These are phyloP conservation scores for Magallana nippona DNA, from an alignment of 2,888 invertebrate species.

Conservation along the genomic window DNA sequence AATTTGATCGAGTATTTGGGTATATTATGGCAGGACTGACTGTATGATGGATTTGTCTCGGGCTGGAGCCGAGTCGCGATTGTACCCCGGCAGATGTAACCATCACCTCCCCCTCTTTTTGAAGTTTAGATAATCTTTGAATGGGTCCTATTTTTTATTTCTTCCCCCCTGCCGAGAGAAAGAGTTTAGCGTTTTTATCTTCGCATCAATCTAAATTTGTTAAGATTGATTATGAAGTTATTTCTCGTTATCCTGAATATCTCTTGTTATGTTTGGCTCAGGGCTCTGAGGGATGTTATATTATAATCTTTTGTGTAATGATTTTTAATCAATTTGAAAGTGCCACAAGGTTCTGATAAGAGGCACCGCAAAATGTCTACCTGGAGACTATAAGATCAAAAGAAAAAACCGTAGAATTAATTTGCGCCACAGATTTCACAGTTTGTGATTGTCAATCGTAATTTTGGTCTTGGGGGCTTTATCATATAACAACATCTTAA, in stretches of 20 bases:
- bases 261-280: conserved; percentile 17
- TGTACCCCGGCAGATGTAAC: conserved; percentile 29
- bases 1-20: conserved; percentile 33
- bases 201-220: conserved; percentile 43
- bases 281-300: conserved; percentile 12
- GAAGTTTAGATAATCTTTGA: conserved; percentile 31
- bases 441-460: conserved; percentile 43
- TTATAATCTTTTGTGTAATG: conserved; percentile 49
- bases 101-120: conserved; percentile 20
- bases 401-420: conserved; percentile 45
- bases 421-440: conserved; percentile 51
- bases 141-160: conserved; percentile 21
- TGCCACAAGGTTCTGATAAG: conserved; percentile 42
- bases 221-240: conserved; percentile 46
- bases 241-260: conserved; percentile 37
- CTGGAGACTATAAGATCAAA: conserved; percentile 42
- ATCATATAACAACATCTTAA: conserved; percentile 43
- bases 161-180: conserved; percentile 24
- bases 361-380: conserved; percentile 42
- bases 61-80: conserved; percentile 1
- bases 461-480: conserved; percentile 38
- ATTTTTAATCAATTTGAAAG: conserved; percentile 51
- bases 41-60: not conserved
- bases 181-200: conserved; percentile 42
- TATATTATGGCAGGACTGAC: conserved; percentile 19